Conservation (phyloP, 1,140 invertebrate genomes). For the Portunus trituberculatus region DNA sequence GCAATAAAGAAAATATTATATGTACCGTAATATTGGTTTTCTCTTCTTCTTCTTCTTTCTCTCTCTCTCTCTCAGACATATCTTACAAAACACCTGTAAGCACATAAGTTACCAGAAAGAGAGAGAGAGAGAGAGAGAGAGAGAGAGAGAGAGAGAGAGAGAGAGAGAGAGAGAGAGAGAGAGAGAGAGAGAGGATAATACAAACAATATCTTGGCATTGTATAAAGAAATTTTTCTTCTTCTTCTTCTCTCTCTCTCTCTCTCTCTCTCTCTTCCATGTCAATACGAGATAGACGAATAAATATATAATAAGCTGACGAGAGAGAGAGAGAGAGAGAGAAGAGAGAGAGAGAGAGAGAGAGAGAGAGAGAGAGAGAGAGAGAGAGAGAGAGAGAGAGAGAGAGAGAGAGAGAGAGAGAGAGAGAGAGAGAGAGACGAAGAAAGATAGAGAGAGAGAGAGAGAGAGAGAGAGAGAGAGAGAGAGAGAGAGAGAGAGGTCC, state of each 20-base stretch:
- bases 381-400: background rate
- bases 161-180: constrained; percentile 32
- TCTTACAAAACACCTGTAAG: background rate
- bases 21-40: no score
- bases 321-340: constrained; percentile 42
- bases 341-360: constrained; percentile 44
- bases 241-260: constrained; percentile 25
- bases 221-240: background rate
- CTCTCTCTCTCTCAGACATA: background rate
- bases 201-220: background rate
- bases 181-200: background rate
- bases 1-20: no score
- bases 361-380: constrained; percentile 8
- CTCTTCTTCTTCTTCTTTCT: background rate
- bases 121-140: constrained; percentile 9
- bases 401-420: background rate
- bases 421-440: background rate
- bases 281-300: background rate
- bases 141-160: constrained; percentile 48
- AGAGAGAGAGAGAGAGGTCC: background rate
- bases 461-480: no score
- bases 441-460: background rate
- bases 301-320: background rate
- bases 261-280: background rate
- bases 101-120: constrained; percentile 18